Percentiles rank a stretch among this genome's conserved stretches.
Conservation (phyloP, 2,113 vertebrate species). For the Pterocles gutturalis region DNA sequence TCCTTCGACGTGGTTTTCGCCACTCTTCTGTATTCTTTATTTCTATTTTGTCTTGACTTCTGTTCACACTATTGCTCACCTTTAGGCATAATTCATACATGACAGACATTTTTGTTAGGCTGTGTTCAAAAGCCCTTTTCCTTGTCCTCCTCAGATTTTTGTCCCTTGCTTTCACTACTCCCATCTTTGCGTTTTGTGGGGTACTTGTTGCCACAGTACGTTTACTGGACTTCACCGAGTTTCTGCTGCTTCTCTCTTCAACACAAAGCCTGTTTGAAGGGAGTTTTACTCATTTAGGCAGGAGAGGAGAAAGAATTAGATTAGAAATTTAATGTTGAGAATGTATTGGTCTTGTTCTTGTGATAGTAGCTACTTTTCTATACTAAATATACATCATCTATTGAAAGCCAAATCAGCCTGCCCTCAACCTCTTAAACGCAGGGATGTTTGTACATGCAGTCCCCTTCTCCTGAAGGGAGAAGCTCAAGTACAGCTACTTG, state of each 20-base stretch:
- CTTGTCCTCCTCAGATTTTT: too few species aligned
- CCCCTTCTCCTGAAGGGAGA: background rate
- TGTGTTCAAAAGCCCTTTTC: background rate
- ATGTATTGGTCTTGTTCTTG: background rate
- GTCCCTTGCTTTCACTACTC: background rate
- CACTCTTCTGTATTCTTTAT: background rate
- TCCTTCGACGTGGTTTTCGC: background rate
- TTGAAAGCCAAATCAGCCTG: background rate
- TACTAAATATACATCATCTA: background rate
- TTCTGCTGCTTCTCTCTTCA: background rate
- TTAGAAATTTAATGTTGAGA: background rate
- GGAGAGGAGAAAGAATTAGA: background rate
- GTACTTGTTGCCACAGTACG: background rate
- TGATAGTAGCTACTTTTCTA: background rate
- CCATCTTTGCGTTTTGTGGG: background rate
- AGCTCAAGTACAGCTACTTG: background rate
- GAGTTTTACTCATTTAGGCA: background rate
- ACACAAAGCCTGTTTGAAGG: background rate
- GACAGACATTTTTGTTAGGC: background rate
- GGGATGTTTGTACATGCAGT: background rate
- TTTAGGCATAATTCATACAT: rapidly evolving
- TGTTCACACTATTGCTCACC: background rate
- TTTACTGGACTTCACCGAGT: background rate
- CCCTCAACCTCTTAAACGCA: background rate
- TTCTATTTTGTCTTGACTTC: background rate